A percentile compares a stretch with the other conserved stretches of the same genome.
phyloP scores from a whole-genome alignment of 2,113 vertebrate genomes.

The Hippocampus guttulatus region DNA sequence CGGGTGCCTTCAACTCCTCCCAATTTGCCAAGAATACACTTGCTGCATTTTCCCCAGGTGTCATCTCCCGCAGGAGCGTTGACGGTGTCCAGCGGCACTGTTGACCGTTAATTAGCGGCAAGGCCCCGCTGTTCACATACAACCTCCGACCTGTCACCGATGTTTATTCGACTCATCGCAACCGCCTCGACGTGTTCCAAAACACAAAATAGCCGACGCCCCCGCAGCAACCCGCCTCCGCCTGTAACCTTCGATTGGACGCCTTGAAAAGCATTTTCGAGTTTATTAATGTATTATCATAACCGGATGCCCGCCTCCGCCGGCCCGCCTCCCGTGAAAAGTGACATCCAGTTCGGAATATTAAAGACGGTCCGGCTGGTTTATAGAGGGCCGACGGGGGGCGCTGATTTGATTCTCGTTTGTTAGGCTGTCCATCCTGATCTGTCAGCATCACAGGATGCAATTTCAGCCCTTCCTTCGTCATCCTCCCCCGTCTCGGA shows the following conservation, averaged over 20 bases:
- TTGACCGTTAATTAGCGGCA: conserved; percentile 52
- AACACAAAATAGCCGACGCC: conserved; percentile 26
- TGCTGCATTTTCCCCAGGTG: conserved; percentile 4
- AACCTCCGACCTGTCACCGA: conserved; percentile 37
- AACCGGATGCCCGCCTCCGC: conserved; percentile 49
- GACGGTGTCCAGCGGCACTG: conserved; percentile 37
- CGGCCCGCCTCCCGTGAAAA: conserved; percentile 42
- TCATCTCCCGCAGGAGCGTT: not conserved
- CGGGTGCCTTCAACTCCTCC: not conserved
- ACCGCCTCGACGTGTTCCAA: conserved; percentile 19
- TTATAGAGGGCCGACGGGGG: conserved; percentile 57
- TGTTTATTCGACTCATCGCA: conserved; percentile 53
- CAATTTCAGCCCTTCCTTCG: conserved; percentile 52
- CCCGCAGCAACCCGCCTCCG: conserved; percentile 19
- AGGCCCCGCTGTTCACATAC: conserved; percentile 19
- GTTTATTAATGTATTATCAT: conserved; percentile 44
- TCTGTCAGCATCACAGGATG: conserved; percentile 64
- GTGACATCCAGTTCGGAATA: conserved; percentile 41
- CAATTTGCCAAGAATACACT: not conserved
- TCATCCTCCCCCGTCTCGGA: conserved; percentile 50
- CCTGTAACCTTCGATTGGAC: conserved; percentile 47
- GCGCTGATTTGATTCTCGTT: conserved; percentile 67
- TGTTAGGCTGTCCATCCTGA: conserved; percentile 71
- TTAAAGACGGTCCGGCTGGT: conserved; percentile 56
- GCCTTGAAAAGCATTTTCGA: conserved; percentile 51